Percentiles rank a stretch among this genome's conserved stretches.
Evolutionary conservation across 2,888 invertebrate genomes (phyloP).

Genomic region (Anarsia innoxiella): DNA sequence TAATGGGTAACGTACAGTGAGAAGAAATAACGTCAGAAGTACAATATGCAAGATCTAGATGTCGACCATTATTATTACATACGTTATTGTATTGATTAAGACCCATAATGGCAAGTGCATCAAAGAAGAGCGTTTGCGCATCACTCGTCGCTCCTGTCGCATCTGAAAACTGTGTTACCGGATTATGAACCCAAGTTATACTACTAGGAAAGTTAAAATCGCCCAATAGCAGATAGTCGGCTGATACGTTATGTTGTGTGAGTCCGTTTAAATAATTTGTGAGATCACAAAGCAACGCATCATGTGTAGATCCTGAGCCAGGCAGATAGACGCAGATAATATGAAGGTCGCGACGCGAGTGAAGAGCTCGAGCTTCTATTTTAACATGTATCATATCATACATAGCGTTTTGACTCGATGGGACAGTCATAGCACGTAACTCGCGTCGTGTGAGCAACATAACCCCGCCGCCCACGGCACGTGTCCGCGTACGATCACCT

Average conservation of each 20-base stretch:
- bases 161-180: not conserved
- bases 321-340: slow-evolving; percentile 6
- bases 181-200: not conserved
- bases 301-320: not conserved
- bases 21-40: not conserved
- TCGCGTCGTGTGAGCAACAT: not conserved
- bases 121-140: not conserved
- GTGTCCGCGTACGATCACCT: not conserved
- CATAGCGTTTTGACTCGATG: not conserved
- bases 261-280: not conserved
- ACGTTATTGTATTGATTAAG: slow-evolving; percentile 1
- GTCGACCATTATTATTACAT: not conserved
- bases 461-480: not conserved
- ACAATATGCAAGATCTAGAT: slow-evolving; percentile 4
- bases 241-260: not conserved
- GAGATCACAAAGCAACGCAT: not conserved
- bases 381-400: not conserved
- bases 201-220: slow-evolving; percentile 3
- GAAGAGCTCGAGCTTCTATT: not conserved
- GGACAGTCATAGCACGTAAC: not conserved
- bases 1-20: too few relatives aligned
- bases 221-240: slow-evolving; percentile 1
- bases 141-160: not conserved
- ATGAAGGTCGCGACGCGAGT: not conserved
- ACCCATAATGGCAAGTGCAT: not conserved